Evolutionary conservation across 2,113 vertebrate genomes (phyloP).

Genomic region (Apodemus sylvaticus): DNA sequence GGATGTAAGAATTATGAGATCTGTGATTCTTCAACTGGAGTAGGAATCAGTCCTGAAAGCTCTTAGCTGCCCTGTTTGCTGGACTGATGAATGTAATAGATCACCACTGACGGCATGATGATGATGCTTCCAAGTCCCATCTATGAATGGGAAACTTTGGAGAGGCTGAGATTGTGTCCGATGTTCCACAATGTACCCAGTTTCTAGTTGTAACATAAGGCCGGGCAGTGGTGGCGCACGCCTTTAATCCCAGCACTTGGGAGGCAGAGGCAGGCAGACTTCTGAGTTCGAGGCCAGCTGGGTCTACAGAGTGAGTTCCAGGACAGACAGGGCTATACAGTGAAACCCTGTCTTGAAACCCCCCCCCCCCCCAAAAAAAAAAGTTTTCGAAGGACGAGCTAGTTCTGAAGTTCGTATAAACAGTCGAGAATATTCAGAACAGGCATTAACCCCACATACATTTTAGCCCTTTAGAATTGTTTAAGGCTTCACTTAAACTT

Average conservation of each 20-base stretch:
- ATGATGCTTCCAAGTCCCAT: not conserved
- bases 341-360: too few relatives aligned
- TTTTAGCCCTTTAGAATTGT: not conserved
- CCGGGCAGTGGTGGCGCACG: too few relatives aligned
- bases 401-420: not conserved
- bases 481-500: not conserved
- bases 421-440: not conserved
- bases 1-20: not conserved
- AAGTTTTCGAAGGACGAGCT: not conserved
- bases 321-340: too few relatives aligned
- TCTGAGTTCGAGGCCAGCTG: too few relatives aligned
- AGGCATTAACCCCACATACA: not conserved
- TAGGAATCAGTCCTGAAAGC: not conserved
- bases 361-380: too few relatives aligned
- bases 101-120: not conserved
- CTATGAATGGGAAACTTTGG: not conserved
- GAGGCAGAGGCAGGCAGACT: too few relatives aligned
- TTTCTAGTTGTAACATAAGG: constrained; percentile 7
- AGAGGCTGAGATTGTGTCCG: not conserved
- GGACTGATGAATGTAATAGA: not conserved
- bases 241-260: too few relatives aligned
- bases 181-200: not conserved
- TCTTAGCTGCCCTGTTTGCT: not conserved
- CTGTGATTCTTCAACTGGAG: not conserved
- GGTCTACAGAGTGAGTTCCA: too few relatives aligned